Evolutionary conservation across 2,888 invertebrate genomes (phyloP), one percentile per base, ranked within the genome.

Genomic region (Chironomus tentans): DNA sequence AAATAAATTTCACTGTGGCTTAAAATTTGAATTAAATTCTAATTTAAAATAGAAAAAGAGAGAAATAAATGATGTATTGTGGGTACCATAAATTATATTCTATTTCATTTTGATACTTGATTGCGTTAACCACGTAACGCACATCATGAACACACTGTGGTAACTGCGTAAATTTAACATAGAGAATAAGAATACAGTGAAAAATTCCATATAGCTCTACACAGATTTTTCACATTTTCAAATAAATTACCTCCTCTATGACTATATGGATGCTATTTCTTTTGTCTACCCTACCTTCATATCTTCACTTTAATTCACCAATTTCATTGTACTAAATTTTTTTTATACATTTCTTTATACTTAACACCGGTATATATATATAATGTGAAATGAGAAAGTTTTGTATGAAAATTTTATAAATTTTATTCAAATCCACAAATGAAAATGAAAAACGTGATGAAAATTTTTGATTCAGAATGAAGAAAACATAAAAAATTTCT

Each of bases 1-100:
- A 13, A 81, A 82, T 80, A 81, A 82, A n/a, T 84, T 83, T 78
- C 79, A 81, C 4, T 82, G 83, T 69, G 84, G 84, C 10, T 78
- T 84, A 71, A 82, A 82, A 77, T 80, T 84, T 46, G 80, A 80
- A 28, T 77, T 84, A 69, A 83, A 84, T 78, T 83, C 84, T 2
- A 81, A 81, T 76, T 46, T 78, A 65, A 78, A 77, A 38, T 79
- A 62, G 62, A 73, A 24, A 56, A n/a, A 50, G 2, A 50, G 50
- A 4, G 50, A 15, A n/a, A 18, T 18, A 15, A 56, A 56, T 56
- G 56, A 56, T 56, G 18, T 56, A 56, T 56, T 56, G 56, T 18
- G n/a, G n/a, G 18, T 56, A 56, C n/a, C 56, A 56, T 56, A 56
- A 56, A 56, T 56, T 56, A 56, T 56, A 18, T 56, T 56, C 56